These are phyloP conservation scores for Steinernema scapterisci DNA, from an alignment of 2,888 invertebrate genomes.

Conservation along the genomic window DNA sequence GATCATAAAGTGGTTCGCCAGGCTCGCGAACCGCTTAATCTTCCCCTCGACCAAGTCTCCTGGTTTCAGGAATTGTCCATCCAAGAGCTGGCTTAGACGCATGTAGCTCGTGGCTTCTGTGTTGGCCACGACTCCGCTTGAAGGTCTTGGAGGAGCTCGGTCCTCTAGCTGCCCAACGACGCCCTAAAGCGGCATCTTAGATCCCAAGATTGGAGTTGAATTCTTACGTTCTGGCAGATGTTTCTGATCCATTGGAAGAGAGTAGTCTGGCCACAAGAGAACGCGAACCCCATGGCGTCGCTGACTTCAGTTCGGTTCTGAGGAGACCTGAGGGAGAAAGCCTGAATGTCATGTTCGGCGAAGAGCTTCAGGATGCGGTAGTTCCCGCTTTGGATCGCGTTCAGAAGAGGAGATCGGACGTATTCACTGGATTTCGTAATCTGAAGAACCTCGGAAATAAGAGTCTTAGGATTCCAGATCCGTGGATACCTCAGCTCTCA, in stretches of 20 bases:
- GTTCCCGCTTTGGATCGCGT: conserved; percentile 3
- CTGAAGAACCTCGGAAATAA: neutral
- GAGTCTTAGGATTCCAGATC: too few relatives aligned
- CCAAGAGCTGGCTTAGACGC: neutral
- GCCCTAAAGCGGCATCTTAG: neutral
- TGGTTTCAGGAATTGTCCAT: neutral
- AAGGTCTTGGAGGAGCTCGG: neutral
- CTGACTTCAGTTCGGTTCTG: neutral
- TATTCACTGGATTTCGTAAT: neutral
- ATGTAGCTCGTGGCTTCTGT: neutral
- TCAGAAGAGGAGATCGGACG: neutral
- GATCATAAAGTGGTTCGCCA: conserved; percentile 13
- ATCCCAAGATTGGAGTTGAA: neutral
- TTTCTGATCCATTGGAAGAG: neutral
- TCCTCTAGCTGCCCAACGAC: neutral
- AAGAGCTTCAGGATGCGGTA: conserved; percentile 6
- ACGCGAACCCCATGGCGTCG: neutral
- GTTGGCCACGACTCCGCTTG: neutral
- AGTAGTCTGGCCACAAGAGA: neutral
- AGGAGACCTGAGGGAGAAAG: neutral
- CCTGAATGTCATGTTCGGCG: neutral
- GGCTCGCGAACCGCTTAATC: neutral
- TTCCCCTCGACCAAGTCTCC: conserved; percentile 8
- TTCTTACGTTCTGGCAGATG: neutral
- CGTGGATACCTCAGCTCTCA: conserved; percentile 3